Conservation (phyloP, 1,140 invertebrate species). For the Doryteuthis pealeii region DNA sequence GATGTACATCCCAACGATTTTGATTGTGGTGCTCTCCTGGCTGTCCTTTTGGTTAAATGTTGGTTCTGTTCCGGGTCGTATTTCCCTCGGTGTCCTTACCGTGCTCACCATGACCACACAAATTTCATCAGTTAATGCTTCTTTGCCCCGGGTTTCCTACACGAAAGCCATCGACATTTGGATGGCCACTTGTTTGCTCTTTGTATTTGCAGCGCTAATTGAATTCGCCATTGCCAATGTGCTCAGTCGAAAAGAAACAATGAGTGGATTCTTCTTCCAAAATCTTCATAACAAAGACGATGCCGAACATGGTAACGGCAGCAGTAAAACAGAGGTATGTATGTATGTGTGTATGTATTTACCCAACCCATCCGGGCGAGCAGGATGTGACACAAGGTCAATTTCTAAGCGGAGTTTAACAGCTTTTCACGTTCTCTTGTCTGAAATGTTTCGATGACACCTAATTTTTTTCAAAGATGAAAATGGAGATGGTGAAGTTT, state of each 20-base stretch:
- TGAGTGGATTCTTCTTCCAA: constrained; percentile 41
- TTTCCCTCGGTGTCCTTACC: constrained; percentile 52
- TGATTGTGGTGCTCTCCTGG: constrained; percentile 56
- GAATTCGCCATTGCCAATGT: constrained; percentile 56
- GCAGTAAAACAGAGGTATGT: constrained; percentile 16
- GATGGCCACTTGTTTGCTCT: constrained; percentile 55
- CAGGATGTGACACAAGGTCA: too few relatives aligned
- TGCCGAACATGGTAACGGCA: constrained; percentile 16
- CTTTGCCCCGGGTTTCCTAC: constrained; percentile 49
- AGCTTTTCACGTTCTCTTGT: not conserved
- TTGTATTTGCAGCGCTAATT: constrained; percentile 52
- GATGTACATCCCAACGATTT: constrained; percentile 54
- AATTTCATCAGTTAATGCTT: constrained; percentile 44
- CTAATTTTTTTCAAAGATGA: not conserved
- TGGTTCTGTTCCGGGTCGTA: constrained; percentile 49
- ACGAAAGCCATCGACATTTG: constrained; percentile 58
- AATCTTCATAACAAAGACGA: constrained; percentile 35
- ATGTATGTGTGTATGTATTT: too few relatives aligned
- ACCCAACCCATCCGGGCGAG: too few relatives aligned
- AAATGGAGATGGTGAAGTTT: not conserved
- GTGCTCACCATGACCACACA: constrained; percentile 55
- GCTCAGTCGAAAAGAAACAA: constrained; percentile 43
- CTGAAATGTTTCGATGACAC: not conserved
- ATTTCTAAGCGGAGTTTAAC: too few relatives aligned
- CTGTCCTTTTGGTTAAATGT: constrained; percentile 55